A percentile compares a stretch with the other conserved stretches of the same genome.
phyloP scores from a whole-genome alignment of 2,113 vertebrate species.

The Ramphastos sulfuratus region DNA sequence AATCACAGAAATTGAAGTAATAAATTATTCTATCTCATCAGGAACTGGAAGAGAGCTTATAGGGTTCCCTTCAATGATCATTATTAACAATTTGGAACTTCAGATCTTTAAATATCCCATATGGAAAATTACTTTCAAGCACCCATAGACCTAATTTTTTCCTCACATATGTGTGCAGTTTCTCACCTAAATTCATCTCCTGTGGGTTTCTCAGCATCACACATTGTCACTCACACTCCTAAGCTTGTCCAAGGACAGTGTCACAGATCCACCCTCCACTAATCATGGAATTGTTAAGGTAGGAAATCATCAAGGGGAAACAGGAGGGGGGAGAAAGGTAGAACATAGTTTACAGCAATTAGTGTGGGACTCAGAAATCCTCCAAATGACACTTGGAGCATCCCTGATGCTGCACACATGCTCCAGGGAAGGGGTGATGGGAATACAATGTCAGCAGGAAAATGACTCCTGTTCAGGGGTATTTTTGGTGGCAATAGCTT shows the following conservation, averaged over 20 bases:
- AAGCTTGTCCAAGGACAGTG: not conserved
- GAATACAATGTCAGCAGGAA: not conserved
- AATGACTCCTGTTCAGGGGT: not conserved
- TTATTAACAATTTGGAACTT: conserved; percentile 1
- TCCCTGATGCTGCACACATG: not conserved
- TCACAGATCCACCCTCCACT: not conserved
- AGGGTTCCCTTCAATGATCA: conserved; percentile 1
- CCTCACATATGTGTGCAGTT: not conserved
- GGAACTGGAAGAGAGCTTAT: not conserved
- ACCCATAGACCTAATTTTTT: fast-evolving
- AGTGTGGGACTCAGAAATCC: not conserved
- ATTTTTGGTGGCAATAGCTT: not conserved
- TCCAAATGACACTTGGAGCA: not conserved
- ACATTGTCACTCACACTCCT: not conserved
- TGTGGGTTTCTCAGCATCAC: not conserved
- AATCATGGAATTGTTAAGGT: not conserved
- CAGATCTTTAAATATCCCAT: not conserved
- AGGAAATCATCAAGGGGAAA: not conserved
- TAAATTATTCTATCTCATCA: conserved; percentile 48
- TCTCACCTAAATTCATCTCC: not conserved
- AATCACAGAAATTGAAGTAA: conserved; percentile 33
- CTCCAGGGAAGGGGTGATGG: not conserved
- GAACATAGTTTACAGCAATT: not conserved
- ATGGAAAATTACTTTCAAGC: not conserved
- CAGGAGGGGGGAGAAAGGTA: not conserved